A percentile compares a stretch with the other conserved stretches of the same genome.
Conservation (phyloP, 2,888 invertebrate species). For the Drosophila dives region DNA sequence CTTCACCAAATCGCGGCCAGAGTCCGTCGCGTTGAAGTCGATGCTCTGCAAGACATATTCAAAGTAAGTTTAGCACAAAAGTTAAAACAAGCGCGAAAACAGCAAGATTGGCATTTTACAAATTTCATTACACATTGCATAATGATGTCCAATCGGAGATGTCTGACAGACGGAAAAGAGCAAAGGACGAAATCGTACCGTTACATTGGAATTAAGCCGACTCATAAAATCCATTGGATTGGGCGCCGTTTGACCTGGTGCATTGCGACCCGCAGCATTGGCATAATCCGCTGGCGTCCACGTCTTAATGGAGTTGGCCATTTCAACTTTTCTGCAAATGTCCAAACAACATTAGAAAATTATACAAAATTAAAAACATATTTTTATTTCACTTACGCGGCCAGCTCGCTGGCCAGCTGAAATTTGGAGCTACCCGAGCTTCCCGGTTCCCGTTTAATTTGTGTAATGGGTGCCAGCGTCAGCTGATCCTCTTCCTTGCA, state of each 20-base stretch:
- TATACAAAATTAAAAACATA: background rate
- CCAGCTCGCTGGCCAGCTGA: slow-evolving; percentile 47
- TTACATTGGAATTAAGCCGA: slow-evolving; percentile 85
- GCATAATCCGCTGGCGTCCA: slow-evolving; percentile 83
- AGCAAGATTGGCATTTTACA: background rate
- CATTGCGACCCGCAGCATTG: slow-evolving; percentile 67
- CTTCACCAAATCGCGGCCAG: slow-evolving; percentile 82
- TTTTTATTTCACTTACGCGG: slow-evolving; percentile 39
- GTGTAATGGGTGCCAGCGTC: slow-evolving; percentile 55
- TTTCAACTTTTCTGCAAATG: slow-evolving; percentile 83
- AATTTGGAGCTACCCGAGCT: slow-evolving; percentile 23
- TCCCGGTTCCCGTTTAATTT: slow-evolving; percentile 64
- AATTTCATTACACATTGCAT: background rate
- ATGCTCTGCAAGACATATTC: slow-evolving; percentile 73
- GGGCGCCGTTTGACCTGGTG: slow-evolving; percentile 81
- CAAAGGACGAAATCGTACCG: slow-evolving; percentile 11
- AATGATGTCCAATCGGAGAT: background rate
- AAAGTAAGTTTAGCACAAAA: background rate
- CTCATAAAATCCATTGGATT: slow-evolving; percentile 87
- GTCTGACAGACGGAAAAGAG: background rate
- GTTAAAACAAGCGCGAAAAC: background rate
- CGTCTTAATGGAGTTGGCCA: slow-evolving; percentile 78
- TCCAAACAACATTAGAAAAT: background rate
- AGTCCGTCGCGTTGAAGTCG: slow-evolving; percentile 80
- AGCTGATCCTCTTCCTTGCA: slow-evolving; percentile 52